Evolutionary conservation across 2,888 invertebrate genomes (phyloP), one percentile per base, ranked within the genome.

Genomic region (Hofmannophila pseudospretella): DNA sequence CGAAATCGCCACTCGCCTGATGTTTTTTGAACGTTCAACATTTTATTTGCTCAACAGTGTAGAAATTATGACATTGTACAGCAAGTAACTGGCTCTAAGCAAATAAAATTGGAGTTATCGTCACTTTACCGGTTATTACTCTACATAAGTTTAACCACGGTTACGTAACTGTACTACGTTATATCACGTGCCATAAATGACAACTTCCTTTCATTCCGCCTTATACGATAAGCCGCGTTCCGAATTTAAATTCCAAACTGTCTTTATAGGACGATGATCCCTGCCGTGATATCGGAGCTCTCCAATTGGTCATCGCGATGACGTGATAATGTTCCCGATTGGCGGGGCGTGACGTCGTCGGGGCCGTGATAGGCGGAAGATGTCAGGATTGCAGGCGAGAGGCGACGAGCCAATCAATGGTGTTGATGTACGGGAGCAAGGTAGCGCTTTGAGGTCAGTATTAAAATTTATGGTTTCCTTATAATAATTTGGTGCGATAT

Each of bases 381-480:
- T 88, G 87, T 88, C 87, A 39, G 87, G 87, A 13, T 58, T 88
- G 62, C 85, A 78, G 56, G 63, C 76, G 43, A 73, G 78, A 53
- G 66, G 52, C 30, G 86, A 85, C 37, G 86, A 84, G 35, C 58
- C 67, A 42, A 77, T 86, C 54, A 85, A 84, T 53, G 85, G 86
- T 31, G 81, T 86, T 35, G 86, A 86, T 47, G 86, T 86, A 29
- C 61, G 86, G 49, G 86, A 86, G 51, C 84, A 85, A 48, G 86
- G 86, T 39, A 86, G 71, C 47, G 81, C 86, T 61, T 74, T 85
- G 51, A 84, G 84, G 84, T 84, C 42, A 66, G 71, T 73, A 20
- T 23, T 23, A n/a, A 26, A 4, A 7, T 11, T 16, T 16, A 9
- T 10, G 30, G 30, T 30, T 19, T 19, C 30, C 19, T 30, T 30